A percentile compares a stretch with the other conserved stretches of the same genome.
These are phyloP conservation scores for Garra rufa DNA, from an alignment of 2,113 vertebrate species.

Conservation along the genomic window DNA sequence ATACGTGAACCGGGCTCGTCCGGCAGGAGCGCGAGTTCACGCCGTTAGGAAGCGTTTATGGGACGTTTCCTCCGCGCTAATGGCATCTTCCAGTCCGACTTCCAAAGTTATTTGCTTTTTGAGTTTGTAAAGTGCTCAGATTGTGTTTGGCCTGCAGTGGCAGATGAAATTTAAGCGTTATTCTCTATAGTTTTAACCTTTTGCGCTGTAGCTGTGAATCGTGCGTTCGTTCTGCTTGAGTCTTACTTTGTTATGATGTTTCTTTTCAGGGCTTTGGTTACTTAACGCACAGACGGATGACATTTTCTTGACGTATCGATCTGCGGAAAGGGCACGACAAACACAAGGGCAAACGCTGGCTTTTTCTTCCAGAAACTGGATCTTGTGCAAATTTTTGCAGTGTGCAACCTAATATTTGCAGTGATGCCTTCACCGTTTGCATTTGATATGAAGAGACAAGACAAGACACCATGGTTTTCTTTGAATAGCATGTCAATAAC, in stretches of 20 bases:
- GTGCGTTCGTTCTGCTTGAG: slow-evolving; percentile 32
- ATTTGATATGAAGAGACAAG: background rate
- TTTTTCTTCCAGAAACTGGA: slow-evolving; percentile 58
- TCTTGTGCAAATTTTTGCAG: slow-evolving; percentile 25
- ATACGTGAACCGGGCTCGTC: slow-evolving; percentile 73
- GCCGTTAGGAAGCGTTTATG: slow-evolving; percentile 42
- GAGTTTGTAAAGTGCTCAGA: slow-evolving; percentile 30
- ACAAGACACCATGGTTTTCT: background rate
- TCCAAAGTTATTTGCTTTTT: background rate
- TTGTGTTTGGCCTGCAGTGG: background rate
- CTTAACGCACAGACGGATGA: slow-evolving; percentile 68
- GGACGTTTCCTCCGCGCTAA: slow-evolving; percentile 41
- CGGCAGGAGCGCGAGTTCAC: slow-evolving; percentile 26
- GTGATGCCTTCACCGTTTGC: background rate
- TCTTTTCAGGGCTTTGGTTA: slow-evolving; percentile 69
- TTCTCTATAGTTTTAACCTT: slow-evolving; percentile 12
- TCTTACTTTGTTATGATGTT: slow-evolving; percentile 65
- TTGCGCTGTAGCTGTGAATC: slow-evolving; percentile 45
- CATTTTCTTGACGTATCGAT: slow-evolving; percentile 78
- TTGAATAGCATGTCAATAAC: background rate
- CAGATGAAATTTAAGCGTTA: slow-evolving; percentile 12
- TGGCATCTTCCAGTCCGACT: background rate
- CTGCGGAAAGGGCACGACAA: slow-evolving; percentile 59
- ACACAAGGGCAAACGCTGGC: slow-evolving; percentile 62
- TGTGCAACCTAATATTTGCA: slow-evolving; percentile 1